Evolutionary conservation across 2,888 invertebrate species (phyloP), one percentile per base, ranked within the genome.

Genomic region (Drosophila austrosaltans): DNA sequence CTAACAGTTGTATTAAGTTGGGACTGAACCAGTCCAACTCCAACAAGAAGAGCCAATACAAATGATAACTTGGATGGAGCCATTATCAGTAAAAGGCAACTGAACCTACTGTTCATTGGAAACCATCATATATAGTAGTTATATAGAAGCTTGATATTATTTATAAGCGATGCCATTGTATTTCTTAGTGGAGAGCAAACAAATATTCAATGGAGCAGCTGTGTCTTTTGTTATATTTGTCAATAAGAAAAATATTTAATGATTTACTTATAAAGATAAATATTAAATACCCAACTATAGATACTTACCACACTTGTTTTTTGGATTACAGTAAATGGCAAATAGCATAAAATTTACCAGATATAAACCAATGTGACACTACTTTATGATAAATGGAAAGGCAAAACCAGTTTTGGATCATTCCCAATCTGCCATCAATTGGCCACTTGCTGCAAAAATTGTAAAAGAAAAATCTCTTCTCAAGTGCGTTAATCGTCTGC

Each of bases 1-100:
- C 39, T 5, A n/a, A 36, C 40, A n/a, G 74, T 69, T 4, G 58
- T n/a, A 20, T 56, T 74, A 7, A 69, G 57, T 10, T 56, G 40
- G 16, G 65, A n/a, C 0, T 61, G 30, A 2, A 53, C 44, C 5
- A 22, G 16, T 0, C 48, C 48, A 48, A 57, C 36, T n/a, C 57
- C 36, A 4, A 57, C 22, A 4, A 57, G 12, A 32, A 57, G 36
- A 22, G 22, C 6, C 42, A 59, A 59, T 28, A 59, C n/a, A 25
- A 40, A 16, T 16, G 58, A 25, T n/a, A 59, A 59, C 42, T 59
- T 59, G 40, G 40, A 25, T 2, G 32, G 12, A 28, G 25, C 39
- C 58, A 59, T 59, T 8, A 25, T n/a, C 6, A n/a, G 40, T 7
- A n/a, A 28, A 22, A 42, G n/a, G 6, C 58, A 59, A 59, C 58